Evolutionary conservation across 2,888 invertebrate genomes (phyloP), one percentile per base, ranked within the genome.

Genomic region (Drosophila falleni): DNA sequence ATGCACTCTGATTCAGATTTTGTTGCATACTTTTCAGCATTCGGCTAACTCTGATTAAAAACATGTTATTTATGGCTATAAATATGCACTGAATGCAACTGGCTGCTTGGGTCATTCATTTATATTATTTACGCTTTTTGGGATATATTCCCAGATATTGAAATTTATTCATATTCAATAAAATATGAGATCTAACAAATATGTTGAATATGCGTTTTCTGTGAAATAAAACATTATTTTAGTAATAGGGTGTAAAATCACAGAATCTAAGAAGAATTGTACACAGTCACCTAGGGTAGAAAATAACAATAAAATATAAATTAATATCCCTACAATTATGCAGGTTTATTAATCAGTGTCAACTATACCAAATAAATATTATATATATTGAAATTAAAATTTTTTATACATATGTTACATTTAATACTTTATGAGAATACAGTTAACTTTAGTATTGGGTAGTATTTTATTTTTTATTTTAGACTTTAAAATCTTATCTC

Each of bases 61-160:
- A 73, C 78, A 78, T 84, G 80, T 84, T 85, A 84, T 84, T 80
- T 80, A 87, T 81, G 75, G 75, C 78, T 63, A 82, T 44, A 13
- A 13, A 44, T 8, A 23, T 23, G 44, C 23, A 23, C 13, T 44
- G 13, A 44, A 44, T 23, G 13, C 44, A 26, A 26, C 44, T 23
- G 23, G 41, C 9, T 39, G 39, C n/a, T 16, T 16, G 41, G 15
- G 10, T 16, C 16, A 16, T 41, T 41, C 16, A 41, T 16, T 41
- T 16, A 16, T 15, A 15, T 1, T 19, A 44, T 44, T 44, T 44
- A 23, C 9, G 2, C 0, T 19, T 44, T 42, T 42, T 19, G 11
- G 1, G 5, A 42, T 11, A 42, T 19, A 19, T 42, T 44, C 2
- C 13, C 19, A 2, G 13, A 44, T 6, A 23, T 11, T 44, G 6